phyloP scores from a whole-genome alignment of 1,140 invertebrate genomes.

The Sycobia sp. region DNA sequence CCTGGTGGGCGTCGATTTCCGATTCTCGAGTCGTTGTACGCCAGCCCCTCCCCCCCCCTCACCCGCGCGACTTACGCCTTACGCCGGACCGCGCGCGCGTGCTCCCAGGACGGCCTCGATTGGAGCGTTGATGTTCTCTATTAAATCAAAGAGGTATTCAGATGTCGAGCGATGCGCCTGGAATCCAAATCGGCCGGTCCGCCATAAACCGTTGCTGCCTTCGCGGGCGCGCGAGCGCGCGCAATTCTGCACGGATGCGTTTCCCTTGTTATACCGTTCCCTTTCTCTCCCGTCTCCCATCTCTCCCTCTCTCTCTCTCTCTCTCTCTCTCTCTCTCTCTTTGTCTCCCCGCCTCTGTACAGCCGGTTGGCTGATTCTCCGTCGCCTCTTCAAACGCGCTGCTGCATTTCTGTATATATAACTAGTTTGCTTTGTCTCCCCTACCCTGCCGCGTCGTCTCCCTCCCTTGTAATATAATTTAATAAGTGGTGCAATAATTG shows the following conservation, averaged over 20 bases:
- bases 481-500: too few relatives aligned
- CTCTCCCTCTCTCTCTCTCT: too few relatives aligned
- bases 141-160: constrained; percentile 53
- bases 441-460: too few relatives aligned
- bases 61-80: too few relatives aligned
- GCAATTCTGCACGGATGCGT: not conserved
- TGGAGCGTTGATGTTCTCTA: constrained; percentile 47
- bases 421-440: too few relatives aligned
- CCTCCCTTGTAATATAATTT: too few relatives aligned
- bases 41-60: not conserved
- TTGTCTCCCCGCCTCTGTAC: too few relatives aligned
- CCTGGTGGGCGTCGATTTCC: constrained; percentile 5
- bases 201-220: constrained; percentile 4
- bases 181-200: constrained; percentile 47
- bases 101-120: not conserved
- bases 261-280: not conserved
- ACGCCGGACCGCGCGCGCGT: too few relatives aligned
- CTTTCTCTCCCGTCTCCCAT: not conserved
- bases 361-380: too few relatives aligned
- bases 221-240: not conserved
- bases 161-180: constrained; percentile 46
- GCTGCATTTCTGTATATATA: too few relatives aligned
- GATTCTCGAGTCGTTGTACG: constrained; percentile 8
- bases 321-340: not conserved
- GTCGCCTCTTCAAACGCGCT: too few relatives aligned